Conservation (phyloP, 2,113 vertebrate species). For the Gambusia affinis region DNA sequence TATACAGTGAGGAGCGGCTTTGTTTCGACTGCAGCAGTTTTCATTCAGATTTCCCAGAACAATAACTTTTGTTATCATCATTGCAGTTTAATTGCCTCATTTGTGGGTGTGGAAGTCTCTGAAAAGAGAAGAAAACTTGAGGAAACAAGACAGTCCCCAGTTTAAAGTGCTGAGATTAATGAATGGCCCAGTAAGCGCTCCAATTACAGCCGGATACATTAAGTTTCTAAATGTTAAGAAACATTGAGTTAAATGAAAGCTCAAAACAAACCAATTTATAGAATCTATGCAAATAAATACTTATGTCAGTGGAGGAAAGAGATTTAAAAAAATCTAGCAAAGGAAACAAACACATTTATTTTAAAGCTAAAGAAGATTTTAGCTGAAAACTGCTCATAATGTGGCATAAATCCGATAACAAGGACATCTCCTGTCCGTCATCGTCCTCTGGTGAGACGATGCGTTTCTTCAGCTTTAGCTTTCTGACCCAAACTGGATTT, state of each 20-base stretch:
- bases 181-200: neutral
- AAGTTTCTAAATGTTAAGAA: neutral
- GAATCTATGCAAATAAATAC: too few species aligned
- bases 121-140: neutral
- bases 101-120: neutral
- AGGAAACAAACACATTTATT: too few species aligned
- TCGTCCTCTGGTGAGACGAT: too few species aligned
- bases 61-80: neutral
- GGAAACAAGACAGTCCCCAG: neutral
- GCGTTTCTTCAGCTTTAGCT: neutral
- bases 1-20: neutral
- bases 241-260: neutral
- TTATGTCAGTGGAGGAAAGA: too few species aligned
- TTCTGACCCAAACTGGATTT: too few species aligned
- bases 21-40: neutral
- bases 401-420: too few species aligned
- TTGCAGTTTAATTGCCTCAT: conserved; percentile 9
- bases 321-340: too few species aligned
- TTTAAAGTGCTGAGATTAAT: neutral
- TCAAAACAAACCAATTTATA: neutral
- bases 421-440: neutral
- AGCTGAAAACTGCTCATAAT: neutral
- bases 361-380: too few species aligned
- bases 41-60: neutral
- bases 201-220: neutral